Evolutionary conservation across 2,888 invertebrate genomes (phyloP).

Genomic region (Quadriops clusia): DNA sequence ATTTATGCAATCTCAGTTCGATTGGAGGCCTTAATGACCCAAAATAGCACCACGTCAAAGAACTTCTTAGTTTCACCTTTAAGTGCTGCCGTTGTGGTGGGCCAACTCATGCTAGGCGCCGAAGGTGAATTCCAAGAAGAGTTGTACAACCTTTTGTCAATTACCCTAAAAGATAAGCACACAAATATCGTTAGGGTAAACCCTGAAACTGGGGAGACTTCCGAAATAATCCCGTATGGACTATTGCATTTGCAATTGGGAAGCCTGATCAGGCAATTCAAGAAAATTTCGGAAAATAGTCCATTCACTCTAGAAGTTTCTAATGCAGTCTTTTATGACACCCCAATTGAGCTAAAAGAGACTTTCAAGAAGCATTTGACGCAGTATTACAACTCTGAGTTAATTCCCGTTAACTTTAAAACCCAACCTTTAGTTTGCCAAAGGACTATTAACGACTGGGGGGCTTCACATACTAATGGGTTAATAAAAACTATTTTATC

Average conservation of each 20-base stretch:
- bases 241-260: slow-evolving; percentile 29
- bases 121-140: slow-evolving; percentile 27
- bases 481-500: slow-evolving; percentile 32
- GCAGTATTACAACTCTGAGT: slow-evolving; percentile 25
- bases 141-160: slow-evolving; percentile 27
- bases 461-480: slow-evolving; percentile 27
- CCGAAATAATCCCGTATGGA: slow-evolving; percentile 21
- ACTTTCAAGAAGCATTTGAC: slow-evolving; percentile 22
- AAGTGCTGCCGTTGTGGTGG: slow-evolving; percentile 31
- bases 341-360: slow-evolving; percentile 20
- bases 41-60: no score
- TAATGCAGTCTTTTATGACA: slow-evolving; percentile 28
- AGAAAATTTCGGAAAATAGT: slow-evolving; percentile 16
- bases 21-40: no score
- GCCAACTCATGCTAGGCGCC: slow-evolving; percentile 33
- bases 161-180: slow-evolving; percentile 15
- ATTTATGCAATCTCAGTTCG: no score
- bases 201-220: slow-evolving; percentile 16
- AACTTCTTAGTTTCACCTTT: slow-evolving; percentile 35
- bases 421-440: slow-evolving; percentile 16
- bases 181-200: slow-evolving; percentile 14
- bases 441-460: slow-evolving; percentile 30
- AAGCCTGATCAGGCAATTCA: slow-evolving; percentile 24
- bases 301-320: slow-evolving; percentile 24
- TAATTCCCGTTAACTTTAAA: slow-evolving; percentile 25